Evolutionary conservation across 2,797 vertebrate genomes (phyloP).

Genomic region (Valencia hispanica): DNA sequence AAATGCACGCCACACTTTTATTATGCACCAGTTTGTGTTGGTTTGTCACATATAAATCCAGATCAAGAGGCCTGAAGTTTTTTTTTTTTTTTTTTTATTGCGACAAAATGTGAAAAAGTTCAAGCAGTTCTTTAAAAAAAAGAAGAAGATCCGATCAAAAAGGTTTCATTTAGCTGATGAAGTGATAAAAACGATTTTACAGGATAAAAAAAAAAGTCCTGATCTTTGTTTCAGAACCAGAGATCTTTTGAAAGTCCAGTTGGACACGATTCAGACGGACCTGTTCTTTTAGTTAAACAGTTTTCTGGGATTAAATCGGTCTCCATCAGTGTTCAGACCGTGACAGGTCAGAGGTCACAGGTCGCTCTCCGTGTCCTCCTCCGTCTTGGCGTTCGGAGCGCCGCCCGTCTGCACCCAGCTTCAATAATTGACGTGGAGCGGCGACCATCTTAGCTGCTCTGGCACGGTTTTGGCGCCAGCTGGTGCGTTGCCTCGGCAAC

Average conservation of each 20-base stretch:
- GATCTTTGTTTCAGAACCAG: too few relatives aligned
- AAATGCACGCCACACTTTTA: not conserved
- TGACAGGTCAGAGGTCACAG: too few relatives aligned
- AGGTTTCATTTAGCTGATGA: not conserved
- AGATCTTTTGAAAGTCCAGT: too few relatives aligned
- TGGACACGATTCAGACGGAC: too few relatives aligned
- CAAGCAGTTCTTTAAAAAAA: too few relatives aligned
- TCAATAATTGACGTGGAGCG: constrained; percentile 71
- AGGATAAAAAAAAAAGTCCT: too few relatives aligned
- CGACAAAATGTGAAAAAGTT: not conserved
- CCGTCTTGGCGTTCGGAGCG: constrained; percentile 50
- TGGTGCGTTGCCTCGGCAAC: constrained; percentile 62
- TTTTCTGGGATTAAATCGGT: not conserved
- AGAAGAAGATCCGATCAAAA: too few relatives aligned
- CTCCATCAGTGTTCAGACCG: too few relatives aligned
- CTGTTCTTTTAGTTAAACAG: too few relatives aligned
- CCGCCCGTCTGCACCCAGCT: constrained; percentile 56
- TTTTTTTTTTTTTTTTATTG: not conserved
- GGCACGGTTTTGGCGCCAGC: constrained; percentile 64
- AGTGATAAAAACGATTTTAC: not conserved
- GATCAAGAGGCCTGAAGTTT: not conserved
- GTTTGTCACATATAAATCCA: not conserved
- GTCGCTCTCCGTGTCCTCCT: constrained; percentile 28
- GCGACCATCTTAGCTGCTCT: constrained; percentile 77
- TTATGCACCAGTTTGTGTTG: not conserved